These are phyloP conservation scores for Halictus ligatus DNA, from an alignment of 2,888 invertebrate species.

Conservation along the genomic window DNA sequence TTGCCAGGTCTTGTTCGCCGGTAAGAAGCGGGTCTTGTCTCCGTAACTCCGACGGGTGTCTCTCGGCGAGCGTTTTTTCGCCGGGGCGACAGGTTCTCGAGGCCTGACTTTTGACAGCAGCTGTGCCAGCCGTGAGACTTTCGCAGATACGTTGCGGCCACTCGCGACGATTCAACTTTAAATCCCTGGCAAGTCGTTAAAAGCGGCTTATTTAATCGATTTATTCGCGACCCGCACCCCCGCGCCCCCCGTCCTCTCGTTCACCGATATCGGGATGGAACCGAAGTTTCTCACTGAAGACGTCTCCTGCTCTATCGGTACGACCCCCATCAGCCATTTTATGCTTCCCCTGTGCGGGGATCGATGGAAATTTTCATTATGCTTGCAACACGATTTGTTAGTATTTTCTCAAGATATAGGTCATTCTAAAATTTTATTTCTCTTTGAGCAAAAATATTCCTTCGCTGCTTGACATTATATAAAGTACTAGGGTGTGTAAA, in stretches of 20 bases:
- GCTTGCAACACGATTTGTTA: too few species aligned
- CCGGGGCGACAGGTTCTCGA: conserved; percentile 13
- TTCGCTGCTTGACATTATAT: too few species aligned
- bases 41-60: conserved; percentile 48
- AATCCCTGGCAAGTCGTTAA: conserved; percentile 62
- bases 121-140: conserved; percentile 56
- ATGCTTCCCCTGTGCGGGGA: background rate
- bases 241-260: background rate
- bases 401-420: too few species aligned
- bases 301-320: conserved; percentile 10
- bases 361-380: background rate
- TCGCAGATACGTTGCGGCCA: conserved; percentile 60
- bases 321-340: conserved; percentile 5
- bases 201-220: conserved; percentile 57
- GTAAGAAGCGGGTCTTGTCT: conserved; percentile 38
- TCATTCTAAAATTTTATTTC: too few species aligned
- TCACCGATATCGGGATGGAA: conserved; percentile 7
- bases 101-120: conserved; percentile 57
- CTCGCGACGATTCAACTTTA: conserved; percentile 57
- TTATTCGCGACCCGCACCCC: conserved; percentile 31
- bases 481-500: too few species aligned
- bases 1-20: conserved; percentile 64
- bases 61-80: conserved; percentile 32
- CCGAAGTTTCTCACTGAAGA: conserved; percentile 22
- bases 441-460: too few species aligned